These are phyloP conservation scores for Intellagama lesueurii DNA, from an alignment of 2,797 vertebrate genomes.

Conservation along the genomic window DNA sequence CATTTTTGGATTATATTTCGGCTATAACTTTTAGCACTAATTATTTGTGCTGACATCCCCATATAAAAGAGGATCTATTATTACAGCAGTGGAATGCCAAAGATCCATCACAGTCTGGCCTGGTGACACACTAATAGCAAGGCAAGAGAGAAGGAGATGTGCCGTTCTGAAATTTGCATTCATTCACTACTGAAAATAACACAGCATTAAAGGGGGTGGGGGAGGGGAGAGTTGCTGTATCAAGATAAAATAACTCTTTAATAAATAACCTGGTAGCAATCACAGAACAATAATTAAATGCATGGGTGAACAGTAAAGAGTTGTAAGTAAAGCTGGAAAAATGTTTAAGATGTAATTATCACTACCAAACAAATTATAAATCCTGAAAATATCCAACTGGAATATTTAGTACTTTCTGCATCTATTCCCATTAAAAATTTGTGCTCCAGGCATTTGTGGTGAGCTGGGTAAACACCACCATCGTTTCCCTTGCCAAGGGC, in stretches of 20 bases:
- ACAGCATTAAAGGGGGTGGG: constrained; percentile 77
- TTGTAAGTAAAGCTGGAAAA: constrained; percentile 82
- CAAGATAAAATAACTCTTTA: constrained; percentile 84
- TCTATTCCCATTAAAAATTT: constrained; percentile 78
- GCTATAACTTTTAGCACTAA: constrained; percentile 84
- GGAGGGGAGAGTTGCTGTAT: constrained; percentile 78
- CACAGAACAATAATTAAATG: constrained; percentile 84
- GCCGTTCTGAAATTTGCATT: constrained; percentile 81
- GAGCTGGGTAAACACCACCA: constrained; percentile 20
- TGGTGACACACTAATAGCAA: constrained; percentile 81
- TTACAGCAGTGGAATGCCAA: constrained; percentile 72
- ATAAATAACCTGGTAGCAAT: constrained; percentile 84
- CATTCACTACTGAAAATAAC: constrained; percentile 82
- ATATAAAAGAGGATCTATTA: constrained; percentile 79
- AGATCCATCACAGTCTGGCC: constrained; percentile 76
- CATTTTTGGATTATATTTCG: constrained; percentile 84
- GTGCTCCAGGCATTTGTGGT: constrained; percentile 72
- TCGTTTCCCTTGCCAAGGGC: neutral
- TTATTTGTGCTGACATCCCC: constrained; percentile 82
- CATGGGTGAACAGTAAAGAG: constrained; percentile 76
- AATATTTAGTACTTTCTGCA: constrained; percentile 80
- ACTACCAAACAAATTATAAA: constrained; percentile 82
- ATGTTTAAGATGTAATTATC: constrained; percentile 79
- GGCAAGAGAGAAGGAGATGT: constrained; percentile 72
- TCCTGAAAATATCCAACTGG: constrained; percentile 73